Conservation (phyloP, 2,888 invertebrate species). For the Cerastis leucographa region DNA sequence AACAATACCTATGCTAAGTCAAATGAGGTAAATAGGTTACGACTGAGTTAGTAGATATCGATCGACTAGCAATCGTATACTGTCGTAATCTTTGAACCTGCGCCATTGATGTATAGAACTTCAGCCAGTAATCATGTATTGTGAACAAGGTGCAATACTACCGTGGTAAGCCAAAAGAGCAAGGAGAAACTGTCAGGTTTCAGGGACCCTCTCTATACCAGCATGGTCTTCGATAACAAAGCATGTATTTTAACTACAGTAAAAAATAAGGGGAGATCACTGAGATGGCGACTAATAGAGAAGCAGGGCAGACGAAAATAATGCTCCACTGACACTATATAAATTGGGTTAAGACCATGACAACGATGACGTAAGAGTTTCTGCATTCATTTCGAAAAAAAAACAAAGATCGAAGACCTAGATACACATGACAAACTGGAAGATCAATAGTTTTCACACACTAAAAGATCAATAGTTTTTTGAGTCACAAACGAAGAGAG, state of each 20-base stretch:
- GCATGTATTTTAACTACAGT: not conserved
- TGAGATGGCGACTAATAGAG: too few species aligned
- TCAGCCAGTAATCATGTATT: slow-evolving; percentile 39
- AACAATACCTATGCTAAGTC: slow-evolving; percentile 44
- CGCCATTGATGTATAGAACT: slow-evolving; percentile 33
- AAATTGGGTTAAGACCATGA: too few species aligned
- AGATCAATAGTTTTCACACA: not conserved
- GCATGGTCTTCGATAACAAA: not conserved
- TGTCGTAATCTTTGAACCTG: slow-evolving; percentile 56
- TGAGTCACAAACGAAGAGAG: not conserved
- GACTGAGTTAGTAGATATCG: slow-evolving; percentile 46
- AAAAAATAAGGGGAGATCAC: too few species aligned
- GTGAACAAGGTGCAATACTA: slow-evolving; percentile 15
- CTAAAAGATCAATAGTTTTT: not conserved
- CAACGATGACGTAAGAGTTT: not conserved
- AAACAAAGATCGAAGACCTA: not conserved
- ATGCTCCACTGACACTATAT: too few species aligned
- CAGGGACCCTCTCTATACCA: not conserved
- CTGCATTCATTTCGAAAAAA: too few species aligned
- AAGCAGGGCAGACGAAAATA: too few species aligned
- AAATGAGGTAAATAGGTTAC: slow-evolving; percentile 59
- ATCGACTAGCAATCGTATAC: slow-evolving; percentile 47
- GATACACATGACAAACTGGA: not conserved
- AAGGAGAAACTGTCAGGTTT: slow-evolving; percentile 4
- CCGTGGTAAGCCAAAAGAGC: slow-evolving; percentile 23